phyloP scores from a whole-genome alignment of 2,888 invertebrate genomes.

The Drosophila neoperkinsi region DNA sequence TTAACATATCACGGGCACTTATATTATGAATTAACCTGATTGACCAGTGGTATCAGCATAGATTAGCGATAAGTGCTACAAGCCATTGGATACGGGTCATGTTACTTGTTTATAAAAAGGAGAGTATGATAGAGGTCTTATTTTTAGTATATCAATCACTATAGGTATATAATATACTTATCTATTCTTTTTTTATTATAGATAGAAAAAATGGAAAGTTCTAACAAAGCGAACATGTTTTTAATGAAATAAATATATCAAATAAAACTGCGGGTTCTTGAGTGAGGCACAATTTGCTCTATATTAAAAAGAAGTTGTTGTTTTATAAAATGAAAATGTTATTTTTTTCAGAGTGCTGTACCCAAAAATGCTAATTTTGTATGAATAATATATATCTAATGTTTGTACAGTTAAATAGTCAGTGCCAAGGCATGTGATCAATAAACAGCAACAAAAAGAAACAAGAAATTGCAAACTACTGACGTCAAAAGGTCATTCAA shows the following conservation, averaged over 20 bases:
- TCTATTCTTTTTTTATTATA: background rate
- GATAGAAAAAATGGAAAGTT: background rate
- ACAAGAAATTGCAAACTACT: constrained; percentile 17
- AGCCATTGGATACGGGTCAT: constrained; percentile 10
- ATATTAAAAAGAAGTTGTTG: background rate
- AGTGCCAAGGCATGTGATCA: constrained; percentile 53
- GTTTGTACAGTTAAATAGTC: background rate
- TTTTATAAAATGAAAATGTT: background rate
- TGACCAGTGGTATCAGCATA: constrained; percentile 40
- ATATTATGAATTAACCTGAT: constrained; percentile 55
- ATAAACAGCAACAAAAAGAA: constrained; percentile 35
- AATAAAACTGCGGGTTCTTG: background rate
- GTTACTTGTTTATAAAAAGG: background rate
- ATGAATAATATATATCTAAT: background rate
- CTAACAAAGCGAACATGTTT: background rate
- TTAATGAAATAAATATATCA: background rate
- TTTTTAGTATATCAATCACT: background rate
- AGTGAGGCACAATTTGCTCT: background rate
- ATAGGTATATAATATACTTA: background rate
- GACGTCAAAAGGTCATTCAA: constrained; percentile 57
- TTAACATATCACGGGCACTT: constrained; percentile 50
- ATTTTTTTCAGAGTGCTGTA: background rate
- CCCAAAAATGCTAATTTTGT: background rate
- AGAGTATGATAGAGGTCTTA: background rate
- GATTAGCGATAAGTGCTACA: constrained; percentile 35